A percentile compares a stretch with the other conserved stretches of the same genome.
Conservation (phyloP, 2,797 vertebrate species). For the Orestias chungarensis region DNA sequence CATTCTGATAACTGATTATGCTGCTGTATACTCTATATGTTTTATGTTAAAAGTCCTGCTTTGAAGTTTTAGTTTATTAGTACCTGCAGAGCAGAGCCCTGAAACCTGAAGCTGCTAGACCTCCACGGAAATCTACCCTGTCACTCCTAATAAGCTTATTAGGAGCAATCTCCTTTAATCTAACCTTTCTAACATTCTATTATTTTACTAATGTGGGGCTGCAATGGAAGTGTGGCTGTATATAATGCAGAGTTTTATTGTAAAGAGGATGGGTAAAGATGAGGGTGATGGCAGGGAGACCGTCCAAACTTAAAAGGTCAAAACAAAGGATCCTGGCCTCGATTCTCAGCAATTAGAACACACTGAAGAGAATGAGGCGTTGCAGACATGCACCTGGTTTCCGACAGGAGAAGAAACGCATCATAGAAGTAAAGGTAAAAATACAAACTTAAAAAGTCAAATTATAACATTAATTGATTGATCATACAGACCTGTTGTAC, state of each 20-base stretch:
- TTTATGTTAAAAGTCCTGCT: slow-evolving; percentile 5
- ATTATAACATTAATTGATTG: too few relatives aligned
- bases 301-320: too few relatives aligned
- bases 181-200: slow-evolving; percentile 16
- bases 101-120: slow-evolving; percentile 32
- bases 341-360: too few relatives aligned
- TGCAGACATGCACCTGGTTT: too few relatives aligned
- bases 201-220: slow-evolving; percentile 3
- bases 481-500: too few relatives aligned
- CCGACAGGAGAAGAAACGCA: too few relatives aligned
- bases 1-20: background rate
- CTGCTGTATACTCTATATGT: background rate
- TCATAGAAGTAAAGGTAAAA: too few relatives aligned
- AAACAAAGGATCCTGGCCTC: too few relatives aligned
- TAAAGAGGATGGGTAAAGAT: too few relatives aligned
- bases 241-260: background rate
- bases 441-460: too few relatives aligned
- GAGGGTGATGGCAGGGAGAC: too few relatives aligned
- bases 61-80: slow-evolving; percentile 34
- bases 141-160: slow-evolving; percentile 34
- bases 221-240: background rate
- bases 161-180: slow-evolving; percentile 22
- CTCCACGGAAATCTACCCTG: slow-evolving; percentile 28
- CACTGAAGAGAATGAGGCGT: too few relatives aligned
- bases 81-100: slow-evolving; percentile 14